These are phyloP conservation scores for Drosophila malerkotliana DNA, from an alignment of 1,140 invertebrate species.

Conservation along the genomic window DNA sequence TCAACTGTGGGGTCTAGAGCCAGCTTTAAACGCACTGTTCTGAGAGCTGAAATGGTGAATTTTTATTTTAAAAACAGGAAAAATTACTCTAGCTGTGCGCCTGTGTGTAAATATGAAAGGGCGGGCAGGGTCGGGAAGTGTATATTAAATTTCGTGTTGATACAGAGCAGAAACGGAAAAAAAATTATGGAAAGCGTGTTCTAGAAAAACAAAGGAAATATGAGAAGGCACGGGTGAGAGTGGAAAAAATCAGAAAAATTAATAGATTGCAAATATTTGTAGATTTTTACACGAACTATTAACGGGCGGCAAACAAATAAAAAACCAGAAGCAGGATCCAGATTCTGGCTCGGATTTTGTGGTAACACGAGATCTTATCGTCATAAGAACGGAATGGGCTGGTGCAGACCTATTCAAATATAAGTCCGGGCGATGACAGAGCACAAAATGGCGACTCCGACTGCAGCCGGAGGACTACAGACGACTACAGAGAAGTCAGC, in stretches of 20 bases:
- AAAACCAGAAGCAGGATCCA: conserved; percentile 26
- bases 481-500: not conserved
- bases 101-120: conserved; percentile 59
- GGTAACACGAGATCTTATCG: conserved; percentile 62
- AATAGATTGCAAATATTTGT: conserved; percentile 83
- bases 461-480: not conserved
- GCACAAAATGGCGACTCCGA: conserved; percentile 25
- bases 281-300: conserved; percentile 83
- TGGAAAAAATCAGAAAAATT: conserved; percentile 67
- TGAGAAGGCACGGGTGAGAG: conserved; percentile 32
- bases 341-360: conserved; percentile 18
- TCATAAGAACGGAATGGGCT: conserved; percentile 4
- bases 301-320: conserved; percentile 56
- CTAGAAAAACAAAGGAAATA: conserved; percentile 66
- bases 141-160: conserved; percentile 79
- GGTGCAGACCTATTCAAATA: conserved; percentile 62
- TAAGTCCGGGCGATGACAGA: conserved; percentile 33
- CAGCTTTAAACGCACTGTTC: not conserved
- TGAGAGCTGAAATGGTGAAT: conserved; percentile 57
- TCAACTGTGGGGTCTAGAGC: not conserved
- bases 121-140: not conserved
- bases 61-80: conserved; percentile 53
- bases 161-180: conserved; percentile 38
- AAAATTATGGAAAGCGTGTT: conserved; percentile 70
- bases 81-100: conserved; percentile 34